Conservation (phyloP, 2,113 vertebrate species). For the Pachyramphus minor region DNA sequence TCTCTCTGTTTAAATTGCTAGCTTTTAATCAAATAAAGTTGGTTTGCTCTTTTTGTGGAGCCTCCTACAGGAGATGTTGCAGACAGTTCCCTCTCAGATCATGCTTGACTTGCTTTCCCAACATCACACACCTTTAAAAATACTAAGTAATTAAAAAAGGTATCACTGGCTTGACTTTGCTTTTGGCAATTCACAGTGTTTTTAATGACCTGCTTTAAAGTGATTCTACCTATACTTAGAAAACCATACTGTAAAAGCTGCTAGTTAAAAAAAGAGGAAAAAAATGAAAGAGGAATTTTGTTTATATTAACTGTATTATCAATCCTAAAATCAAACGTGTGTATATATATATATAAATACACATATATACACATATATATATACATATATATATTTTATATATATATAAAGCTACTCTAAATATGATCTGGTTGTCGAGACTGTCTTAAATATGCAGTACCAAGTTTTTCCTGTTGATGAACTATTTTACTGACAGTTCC, state of each 20-base stretch:
- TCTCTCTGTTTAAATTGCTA: neutral
- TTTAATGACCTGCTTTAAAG: neutral
- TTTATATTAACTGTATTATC: neutral
- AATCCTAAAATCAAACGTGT: neutral
- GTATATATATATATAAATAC: too few relatives aligned
- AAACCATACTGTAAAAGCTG: neutral
- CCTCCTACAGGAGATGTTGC: neutral
- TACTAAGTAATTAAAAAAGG: neutral
- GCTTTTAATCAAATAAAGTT: neutral
- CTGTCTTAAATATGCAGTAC: neutral
- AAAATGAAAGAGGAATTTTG: neutral
- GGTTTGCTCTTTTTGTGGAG: neutral
- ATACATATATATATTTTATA: too few relatives aligned
- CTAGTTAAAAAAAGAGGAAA: neutral
- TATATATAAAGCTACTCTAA: neutral
- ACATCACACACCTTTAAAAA: neutral
- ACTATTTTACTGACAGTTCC: neutral
- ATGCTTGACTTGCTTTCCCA: neutral
- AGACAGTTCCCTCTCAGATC: neutral
- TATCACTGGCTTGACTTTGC: neutral
- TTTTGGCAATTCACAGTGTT: neutral
- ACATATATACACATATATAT: too few relatives aligned
- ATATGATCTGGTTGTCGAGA: neutral
- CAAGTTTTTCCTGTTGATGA: neutral
- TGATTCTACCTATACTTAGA: neutral